A percentile compares a stretch with the other conserved stretches of the same genome.
Evolutionary conservation across 2,888 invertebrate species (phyloP).

Genomic region (Serrognathus titanus): DNA sequence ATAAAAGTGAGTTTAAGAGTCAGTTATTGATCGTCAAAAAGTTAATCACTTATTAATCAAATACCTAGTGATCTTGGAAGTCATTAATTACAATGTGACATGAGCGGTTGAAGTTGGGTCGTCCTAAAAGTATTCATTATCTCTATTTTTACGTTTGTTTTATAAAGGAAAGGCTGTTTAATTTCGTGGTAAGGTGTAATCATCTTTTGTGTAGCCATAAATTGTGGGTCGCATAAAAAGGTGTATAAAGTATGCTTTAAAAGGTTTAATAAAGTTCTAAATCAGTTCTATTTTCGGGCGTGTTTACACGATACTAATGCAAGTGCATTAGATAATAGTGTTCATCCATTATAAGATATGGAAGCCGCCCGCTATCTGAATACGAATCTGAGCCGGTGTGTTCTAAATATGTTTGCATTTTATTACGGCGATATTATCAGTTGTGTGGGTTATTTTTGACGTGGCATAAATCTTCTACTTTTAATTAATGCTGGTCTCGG

Average conservation of each 20-base stretch:
- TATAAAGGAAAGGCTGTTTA: slow-evolving; percentile 13
- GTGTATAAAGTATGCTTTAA: slow-evolving; percentile 17
- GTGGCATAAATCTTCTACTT: slow-evolving; percentile 46
- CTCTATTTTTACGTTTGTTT: slow-evolving; percentile 10
- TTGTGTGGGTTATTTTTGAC: slow-evolving; percentile 49
- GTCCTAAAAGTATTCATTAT: slow-evolving; percentile 2
- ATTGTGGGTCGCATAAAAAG: slow-evolving; percentile 15
- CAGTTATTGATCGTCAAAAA: no score
- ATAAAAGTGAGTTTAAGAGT: no score
- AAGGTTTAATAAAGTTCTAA: slow-evolving; percentile 19
- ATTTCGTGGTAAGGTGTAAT: slow-evolving; percentile 19
- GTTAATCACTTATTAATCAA: no score
- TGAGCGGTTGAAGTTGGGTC: neutral
- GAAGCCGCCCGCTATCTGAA: neutral
- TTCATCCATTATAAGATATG: slow-evolving; percentile 24
- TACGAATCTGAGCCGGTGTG: slow-evolving; percentile 11
- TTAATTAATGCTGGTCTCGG: slow-evolving; percentile 46
- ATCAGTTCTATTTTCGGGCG: slow-evolving; percentile 34
- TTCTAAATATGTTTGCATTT: slow-evolving; percentile 48
- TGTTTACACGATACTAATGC: slow-evolving; percentile 33
- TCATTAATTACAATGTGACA: slow-evolving; percentile 4
- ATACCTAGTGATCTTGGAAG: no score
- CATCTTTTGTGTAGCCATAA: slow-evolving; percentile 17
- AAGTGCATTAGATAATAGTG: slow-evolving; percentile 39
- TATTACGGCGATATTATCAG: slow-evolving; percentile 48